A percentile compares a stretch with the other conserved stretches of the same genome.
Conservation (phyloP, 2,888 invertebrate genomes). For the Blera fallax region DNA sequence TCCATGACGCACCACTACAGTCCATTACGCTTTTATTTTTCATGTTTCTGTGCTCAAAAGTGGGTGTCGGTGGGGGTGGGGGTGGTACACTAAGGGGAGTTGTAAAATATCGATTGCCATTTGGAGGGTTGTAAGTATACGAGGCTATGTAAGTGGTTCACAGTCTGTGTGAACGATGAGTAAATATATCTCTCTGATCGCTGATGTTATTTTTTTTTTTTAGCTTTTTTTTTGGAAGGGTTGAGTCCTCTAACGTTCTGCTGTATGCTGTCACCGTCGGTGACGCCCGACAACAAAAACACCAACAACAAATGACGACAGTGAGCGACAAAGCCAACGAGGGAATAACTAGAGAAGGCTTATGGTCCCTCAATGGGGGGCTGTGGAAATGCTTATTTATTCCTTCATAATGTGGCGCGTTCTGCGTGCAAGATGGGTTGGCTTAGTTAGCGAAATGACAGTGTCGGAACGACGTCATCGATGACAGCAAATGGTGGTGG, state of each 20-base stretch:
- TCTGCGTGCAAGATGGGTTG: background rate
- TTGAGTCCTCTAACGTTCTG: background rate
- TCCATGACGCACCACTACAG: slow-evolving; percentile 18
- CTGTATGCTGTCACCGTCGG: background rate
- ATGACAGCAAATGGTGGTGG: slow-evolving; percentile 40
- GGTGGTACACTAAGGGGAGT: background rate
- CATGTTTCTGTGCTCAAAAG: slow-evolving; percentile 7
- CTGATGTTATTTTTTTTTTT: slow-evolving; percentile 6
- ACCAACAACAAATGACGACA: too few species aligned
- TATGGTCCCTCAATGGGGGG: slow-evolving; percentile 4
- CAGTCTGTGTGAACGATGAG: slow-evolving; percentile 9
- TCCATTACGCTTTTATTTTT: slow-evolving; percentile 50
- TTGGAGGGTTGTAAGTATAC: background rate
- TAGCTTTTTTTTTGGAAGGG: background rate
- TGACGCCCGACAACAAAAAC: too few species aligned
- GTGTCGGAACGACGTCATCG: slow-evolving; percentile 52
- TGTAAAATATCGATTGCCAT: slow-evolving; percentile 58
- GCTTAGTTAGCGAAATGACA: slow-evolving; percentile 32
- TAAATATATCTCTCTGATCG: slow-evolving; percentile 35
- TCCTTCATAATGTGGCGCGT: slow-evolving; percentile 12
- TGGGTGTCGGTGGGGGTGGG: background rate
- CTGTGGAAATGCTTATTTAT: slow-evolving; percentile 46
- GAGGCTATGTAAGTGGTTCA: slow-evolving; percentile 5
- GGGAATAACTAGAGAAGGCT: slow-evolving; percentile 22
- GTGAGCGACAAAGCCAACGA: slow-evolving; percentile 41